These are phyloP conservation scores for Nyctibius bracteatus DNA, from an alignment of 2,113 vertebrate species.

Conservation along the genomic window DNA sequence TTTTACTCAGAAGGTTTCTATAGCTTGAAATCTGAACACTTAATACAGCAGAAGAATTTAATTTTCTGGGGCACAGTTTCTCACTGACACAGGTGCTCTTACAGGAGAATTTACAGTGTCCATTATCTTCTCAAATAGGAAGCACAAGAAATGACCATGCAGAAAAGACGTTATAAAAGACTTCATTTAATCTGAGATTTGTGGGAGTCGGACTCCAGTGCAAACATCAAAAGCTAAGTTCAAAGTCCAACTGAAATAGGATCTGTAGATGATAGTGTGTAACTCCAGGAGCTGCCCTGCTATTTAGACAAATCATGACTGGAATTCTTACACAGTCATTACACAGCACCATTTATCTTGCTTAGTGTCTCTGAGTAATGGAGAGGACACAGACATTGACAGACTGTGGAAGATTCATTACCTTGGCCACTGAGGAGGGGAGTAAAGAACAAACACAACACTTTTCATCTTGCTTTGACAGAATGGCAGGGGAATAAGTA, in stretches of 20 bases:
- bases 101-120: neutral
- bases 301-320: neutral
- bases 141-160: neutral
- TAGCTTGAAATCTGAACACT: neutral
- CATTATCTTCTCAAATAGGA: slow-evolving; percentile 12
- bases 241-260: neutral
- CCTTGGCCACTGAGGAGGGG: neutral
- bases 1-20: neutral
- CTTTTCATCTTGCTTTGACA: neutral
- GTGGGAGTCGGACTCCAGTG: neutral
- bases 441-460: neutral
- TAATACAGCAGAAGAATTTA: slow-evolving; percentile 17
- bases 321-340: neutral
- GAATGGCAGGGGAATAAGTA: neutral
- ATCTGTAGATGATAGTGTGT: neutral
- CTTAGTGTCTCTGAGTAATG: neutral
- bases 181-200: slow-evolving; percentile 8
- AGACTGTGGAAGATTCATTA: neutral
- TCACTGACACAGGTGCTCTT: slow-evolving; percentile 4
- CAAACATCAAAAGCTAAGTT: neutral
- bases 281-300: neutral
- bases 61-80: neutral
- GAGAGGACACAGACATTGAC: neutral
- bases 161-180: neutral
- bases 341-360: neutral